These are phyloP conservation scores for Drosophila emarginata DNA, from an alignment of 2,888 invertebrate species.

Conservation along the genomic window DNA sequence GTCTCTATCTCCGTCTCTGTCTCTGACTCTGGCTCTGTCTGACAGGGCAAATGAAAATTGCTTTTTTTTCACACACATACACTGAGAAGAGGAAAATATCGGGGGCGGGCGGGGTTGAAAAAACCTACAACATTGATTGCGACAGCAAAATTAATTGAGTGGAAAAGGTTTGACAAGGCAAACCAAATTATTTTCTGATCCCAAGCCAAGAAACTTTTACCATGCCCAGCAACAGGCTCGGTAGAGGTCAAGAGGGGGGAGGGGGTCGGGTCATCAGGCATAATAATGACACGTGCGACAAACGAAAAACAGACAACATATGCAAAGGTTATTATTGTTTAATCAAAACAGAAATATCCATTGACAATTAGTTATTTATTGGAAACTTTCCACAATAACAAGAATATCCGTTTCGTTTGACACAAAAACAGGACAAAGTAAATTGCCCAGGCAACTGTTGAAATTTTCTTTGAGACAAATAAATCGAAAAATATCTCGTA, in stretches of 20 bases:
- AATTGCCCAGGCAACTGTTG: neutral
- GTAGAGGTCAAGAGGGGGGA: neutral
- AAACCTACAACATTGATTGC: conserved; percentile 44
- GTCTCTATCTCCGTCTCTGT: no score
- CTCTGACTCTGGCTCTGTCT: neutral
- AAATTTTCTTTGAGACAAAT: conserved; percentile 12
- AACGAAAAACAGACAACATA: neutral
- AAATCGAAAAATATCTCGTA: neutral
- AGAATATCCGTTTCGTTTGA: neutral
- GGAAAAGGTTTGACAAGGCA: conserved; percentile 39
- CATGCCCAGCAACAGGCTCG: neutral
- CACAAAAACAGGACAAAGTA: neutral
- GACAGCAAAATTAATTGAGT: conserved; percentile 64
- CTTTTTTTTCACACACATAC: conserved; percentile 23
- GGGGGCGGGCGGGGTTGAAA: neutral
- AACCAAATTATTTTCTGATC: conserved; percentile 13
- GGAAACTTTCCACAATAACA: conserved; percentile 3
- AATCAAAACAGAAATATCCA: neutral
- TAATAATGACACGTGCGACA: neutral
- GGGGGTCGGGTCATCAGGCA: neutral
- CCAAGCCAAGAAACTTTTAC: neutral
- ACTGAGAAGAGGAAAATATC: neutral
- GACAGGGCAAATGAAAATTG: conserved; percentile 26
- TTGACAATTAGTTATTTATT: conserved; percentile 25
- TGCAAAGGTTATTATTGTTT: neutral